Base-by-base conservation (phyloP, 2,888 invertebrate genomes). In the Pogonocherus hispidulus region DNA sequence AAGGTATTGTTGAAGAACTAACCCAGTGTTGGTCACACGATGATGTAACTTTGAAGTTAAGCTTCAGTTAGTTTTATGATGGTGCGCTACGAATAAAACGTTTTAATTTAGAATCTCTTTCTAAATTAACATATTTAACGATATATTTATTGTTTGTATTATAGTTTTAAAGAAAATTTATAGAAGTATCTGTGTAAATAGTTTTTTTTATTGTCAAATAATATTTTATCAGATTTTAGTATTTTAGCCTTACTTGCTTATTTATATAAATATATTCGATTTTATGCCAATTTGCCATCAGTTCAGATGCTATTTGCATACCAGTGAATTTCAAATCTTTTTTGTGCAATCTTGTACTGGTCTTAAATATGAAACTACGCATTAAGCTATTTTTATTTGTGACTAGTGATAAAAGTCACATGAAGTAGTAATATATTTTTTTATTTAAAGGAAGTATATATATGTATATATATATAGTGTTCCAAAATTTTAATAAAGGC, bases 211-310 rank as follows among this genome's bases (percentile, higher is more conserved):
- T 23, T 49, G 27, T 57, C 49, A 55, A 66, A 66, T 57, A 56
- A 57, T 66, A 63, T 70, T 70, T 70, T 70, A 70, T 59, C 64
- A 67, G 44, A 66, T 55, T 65, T 65, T 56, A 47, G 27, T 59
- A 59, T 47, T 59, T 59, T 47, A 22, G 18, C 56, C 47, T 59
- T 52, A 47, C 27, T 59, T 22, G 66, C 66, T 66, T 66, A 41
- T 41, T 18, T 54, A 55, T 44, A 54, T 46, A 55, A 59, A 23
- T 64, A 59, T 20, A 35, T 47, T 59, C 18, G 8, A 57, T n/a
- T 52, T 52, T 32, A n/a, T 52, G 52, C 52, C 32, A 32, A 32
- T 19, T 54, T 54, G 54, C 54, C 54, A 54, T 52, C 27, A 14
- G 14, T 57, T 47, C 47, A 47, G 59, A 59, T 59, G 59, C 59